phyloP scores from a whole-genome alignment of 1,140 invertebrate species.

The Antheraea pernyi region DNA sequence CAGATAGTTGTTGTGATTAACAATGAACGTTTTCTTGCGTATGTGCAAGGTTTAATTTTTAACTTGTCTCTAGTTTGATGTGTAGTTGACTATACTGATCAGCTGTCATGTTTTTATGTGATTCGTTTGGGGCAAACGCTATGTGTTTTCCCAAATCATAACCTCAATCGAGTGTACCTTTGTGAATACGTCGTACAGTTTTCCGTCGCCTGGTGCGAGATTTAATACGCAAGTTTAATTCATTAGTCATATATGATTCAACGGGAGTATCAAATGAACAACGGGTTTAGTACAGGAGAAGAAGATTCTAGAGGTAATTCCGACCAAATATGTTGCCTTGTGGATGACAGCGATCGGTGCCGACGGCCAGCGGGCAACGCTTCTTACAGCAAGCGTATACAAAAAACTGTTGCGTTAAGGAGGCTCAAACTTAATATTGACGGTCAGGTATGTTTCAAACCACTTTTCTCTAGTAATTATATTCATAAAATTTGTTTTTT shows the following conservation, averaged over 20 bases:
- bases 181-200: conserved; percentile 66
- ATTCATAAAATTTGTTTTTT: conserved; percentile 13
- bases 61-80: background rate
- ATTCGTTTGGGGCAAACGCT: conserved; percentile 46
- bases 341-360: conserved; percentile 94
- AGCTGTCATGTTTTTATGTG: conserved; percentile 44
- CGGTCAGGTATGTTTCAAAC: conserved; percentile 81
- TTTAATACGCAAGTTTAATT: conserved; percentile 47
- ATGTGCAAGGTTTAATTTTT: conserved; percentile 47
- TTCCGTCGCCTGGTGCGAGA: conserved; percentile 48
- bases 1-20: conserved; percentile 25
- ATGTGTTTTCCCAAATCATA: conserved; percentile 64
- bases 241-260: conserved; percentile 79
- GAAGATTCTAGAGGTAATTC: conserved; percentile 90
- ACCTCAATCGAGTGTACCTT: conserved; percentile 61
- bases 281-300: conserved; percentile 94
- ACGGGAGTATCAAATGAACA: conserved; percentile 82
- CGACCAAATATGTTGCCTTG: conserved; percentile 96
- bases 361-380: conserved; percentile 94
- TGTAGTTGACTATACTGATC: conserved; percentile 12
- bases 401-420: conserved; percentile 96
- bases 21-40: conserved; percentile 50
- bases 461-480: background rate
- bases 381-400: conserved; percentile 97
- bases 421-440: conserved; percentile 94